Conservation (phyloP, 1,140 invertebrate genomes). For the Bombus pascuorum region DNA sequence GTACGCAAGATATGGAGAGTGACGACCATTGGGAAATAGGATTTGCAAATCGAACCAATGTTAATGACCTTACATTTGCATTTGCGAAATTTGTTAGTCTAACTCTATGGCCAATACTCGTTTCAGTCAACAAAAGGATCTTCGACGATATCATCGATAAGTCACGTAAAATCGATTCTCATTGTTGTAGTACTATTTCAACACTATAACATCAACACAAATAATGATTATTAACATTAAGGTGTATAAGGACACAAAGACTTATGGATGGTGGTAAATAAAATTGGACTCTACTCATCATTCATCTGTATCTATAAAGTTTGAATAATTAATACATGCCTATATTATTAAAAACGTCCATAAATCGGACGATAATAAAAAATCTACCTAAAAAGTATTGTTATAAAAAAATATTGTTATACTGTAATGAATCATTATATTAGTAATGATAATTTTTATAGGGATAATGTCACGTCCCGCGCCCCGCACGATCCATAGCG, state of each 20-base stretch:
- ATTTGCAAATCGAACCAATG: conserved; percentile 23
- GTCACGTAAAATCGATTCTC: neutral
- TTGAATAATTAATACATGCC: no score
- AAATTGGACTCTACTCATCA: no score
- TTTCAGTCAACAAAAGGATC: neutral
- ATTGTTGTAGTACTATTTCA: neutral
- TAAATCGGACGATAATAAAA: no score
- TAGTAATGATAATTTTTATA: neutral
- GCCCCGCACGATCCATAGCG: no score
- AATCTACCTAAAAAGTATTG: no score
- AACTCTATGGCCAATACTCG: neutral
- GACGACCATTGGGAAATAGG: conserved; percentile 15
- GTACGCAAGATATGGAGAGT: conserved; percentile 36
- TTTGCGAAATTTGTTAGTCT: neutral
- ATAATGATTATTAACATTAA: neutral
- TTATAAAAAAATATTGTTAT: neutral
- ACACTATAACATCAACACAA: neutral
- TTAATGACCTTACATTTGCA: conserved; percentile 43
- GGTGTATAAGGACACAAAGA: no score
- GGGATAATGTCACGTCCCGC: no score
- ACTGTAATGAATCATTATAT: neutral
- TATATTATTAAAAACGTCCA: no score
- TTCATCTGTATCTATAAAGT: no score
- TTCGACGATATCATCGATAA: neutral
- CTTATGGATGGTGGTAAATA: no score